Evolutionary conservation across 2,113 vertebrate genomes (phyloP), one percentile per base, ranked within the genome.

Genomic region (Dissostichus mawsoni): DNA sequence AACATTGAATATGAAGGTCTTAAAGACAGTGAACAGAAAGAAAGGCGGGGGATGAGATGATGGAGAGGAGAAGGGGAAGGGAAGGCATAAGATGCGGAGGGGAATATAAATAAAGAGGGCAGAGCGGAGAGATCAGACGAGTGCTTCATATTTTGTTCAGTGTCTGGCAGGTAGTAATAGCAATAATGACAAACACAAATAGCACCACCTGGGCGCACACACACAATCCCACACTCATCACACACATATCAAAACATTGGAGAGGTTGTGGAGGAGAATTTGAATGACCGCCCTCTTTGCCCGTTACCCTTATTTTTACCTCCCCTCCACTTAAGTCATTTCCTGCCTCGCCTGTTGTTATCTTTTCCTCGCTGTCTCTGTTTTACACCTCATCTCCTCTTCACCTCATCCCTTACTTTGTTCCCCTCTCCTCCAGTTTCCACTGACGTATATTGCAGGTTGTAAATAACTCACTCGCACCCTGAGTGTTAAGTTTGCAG

Each of bases 161-260:
- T 11, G 53, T 74, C 63, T 86, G 65, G 29, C 68, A 74, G 80
- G 47, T 69, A 74, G 84, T 83, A 87, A 87, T 83, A 20, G 75
- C 64, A 76, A 80, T 80, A 47, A 85, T 89, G 67, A 82, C 51
- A 83, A 83, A 78, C 53, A 89, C 73, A 85, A 89, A 81, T 64
- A 74, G 59, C 84, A 62, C 68, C 73, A 45, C 53, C 16, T 64
- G 70, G 70, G 44, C 11, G 7, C 53, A 59, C 44, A 74, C 7
- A 76, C 53, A 62, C 67, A 56, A 44, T n/a, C 45, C 17, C 75
- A 69, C 61, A 41, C 36, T 41, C 36, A 41, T 59, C 71, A 63
- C 55, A 70, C 53, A 59, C 44, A 52, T 3, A 16, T 13, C 23
- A 47, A 84, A 74, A 69, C 64, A 66, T 29, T 74, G 76, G 29